phyloP scores from a whole-genome alignment of 2,888 invertebrate genomes.

The Achlya flavicornis region DNA sequence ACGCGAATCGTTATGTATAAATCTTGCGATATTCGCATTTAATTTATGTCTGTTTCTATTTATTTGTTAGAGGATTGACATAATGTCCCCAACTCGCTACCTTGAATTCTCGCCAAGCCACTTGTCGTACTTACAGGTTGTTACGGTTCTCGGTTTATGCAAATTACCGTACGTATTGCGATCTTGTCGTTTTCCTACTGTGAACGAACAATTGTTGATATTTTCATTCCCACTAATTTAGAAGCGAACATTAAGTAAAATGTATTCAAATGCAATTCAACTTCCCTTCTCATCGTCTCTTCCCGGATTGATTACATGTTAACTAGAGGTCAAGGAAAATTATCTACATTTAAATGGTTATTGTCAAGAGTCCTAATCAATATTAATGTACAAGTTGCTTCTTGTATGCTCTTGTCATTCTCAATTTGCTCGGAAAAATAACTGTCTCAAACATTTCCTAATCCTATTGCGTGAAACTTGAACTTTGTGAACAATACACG shows the following conservation, averaged over 20 bases:
- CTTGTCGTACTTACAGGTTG: conserved; percentile 44
- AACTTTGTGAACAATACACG: conserved; percentile 57
- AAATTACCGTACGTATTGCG: conserved; percentile 40
- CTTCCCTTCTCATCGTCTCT: conserved; percentile 5
- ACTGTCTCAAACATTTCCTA: conserved; percentile 18
- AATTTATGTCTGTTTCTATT: conserved; percentile 27
- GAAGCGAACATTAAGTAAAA: conserved; percentile 13
- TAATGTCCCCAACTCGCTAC: conserved; percentile 32
- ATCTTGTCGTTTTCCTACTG: conserved; percentile 47
- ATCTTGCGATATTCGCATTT: conserved; percentile 41
- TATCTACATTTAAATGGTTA: background rate
- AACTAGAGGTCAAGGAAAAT: background rate
- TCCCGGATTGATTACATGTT: background rate
- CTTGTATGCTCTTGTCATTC: background rate
- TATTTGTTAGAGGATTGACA: conserved; percentile 30
- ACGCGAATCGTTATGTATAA: conserved; percentile 37
- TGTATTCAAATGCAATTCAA: background rate
- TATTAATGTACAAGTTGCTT: background rate
- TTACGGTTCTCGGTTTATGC: conserved; percentile 49
- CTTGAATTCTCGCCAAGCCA: conserved; percentile 47
- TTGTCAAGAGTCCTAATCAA: background rate
- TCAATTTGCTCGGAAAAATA: conserved; percentile 5
- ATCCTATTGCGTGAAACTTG: conserved; percentile 39
- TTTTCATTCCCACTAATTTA: conserved; percentile 22
- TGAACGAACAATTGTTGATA: conserved; percentile 25